A percentile compares a stretch with the other conserved stretches of the same genome.
Evolutionary conservation across 2,888 invertebrate genomes (phyloP).

Genomic region (Parnassius smintheus): DNA sequence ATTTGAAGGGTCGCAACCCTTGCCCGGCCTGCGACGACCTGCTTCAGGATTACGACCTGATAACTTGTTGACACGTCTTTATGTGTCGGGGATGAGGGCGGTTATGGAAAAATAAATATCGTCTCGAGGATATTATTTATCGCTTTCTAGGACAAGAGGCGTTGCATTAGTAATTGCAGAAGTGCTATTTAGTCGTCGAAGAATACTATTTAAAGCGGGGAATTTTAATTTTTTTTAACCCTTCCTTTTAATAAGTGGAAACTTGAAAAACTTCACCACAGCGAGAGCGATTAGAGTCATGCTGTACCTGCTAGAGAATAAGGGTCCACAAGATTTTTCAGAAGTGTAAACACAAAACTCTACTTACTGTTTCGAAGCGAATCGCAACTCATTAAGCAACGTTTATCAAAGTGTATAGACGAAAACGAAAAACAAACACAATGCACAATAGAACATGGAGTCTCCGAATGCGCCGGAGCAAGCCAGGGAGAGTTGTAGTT

Average conservation of each 20-base stretch:
- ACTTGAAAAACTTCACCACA: neutral
- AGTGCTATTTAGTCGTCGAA: neutral
- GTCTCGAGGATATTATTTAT: constrained; percentile 4
- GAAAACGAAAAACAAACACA: constrained; percentile 9
- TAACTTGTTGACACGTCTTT: constrained; percentile 37
- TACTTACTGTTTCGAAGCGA: constrained; percentile 31
- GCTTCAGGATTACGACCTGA: constrained; percentile 4
- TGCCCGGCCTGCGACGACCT: constrained; percentile 28
- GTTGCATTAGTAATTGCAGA: neutral
- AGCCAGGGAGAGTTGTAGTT: no score
- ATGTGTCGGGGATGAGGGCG: constrained; percentile 30
- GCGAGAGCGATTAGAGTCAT: neutral
- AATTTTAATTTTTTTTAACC: no score
- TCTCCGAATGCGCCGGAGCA: neutral
- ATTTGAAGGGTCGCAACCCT: constrained; percentile 41
- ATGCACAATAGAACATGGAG: constrained; percentile 30
- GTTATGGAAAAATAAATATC: constrained; percentile 2
- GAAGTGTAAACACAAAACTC: constrained; percentile 16
- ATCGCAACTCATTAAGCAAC: neutral
- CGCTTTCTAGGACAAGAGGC: neutral
- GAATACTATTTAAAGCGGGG: no score
- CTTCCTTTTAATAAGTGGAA: neutral
- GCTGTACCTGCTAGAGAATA: neutral
- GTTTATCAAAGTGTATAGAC: neutral
- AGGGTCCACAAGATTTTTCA: neutral